Evolutionary conservation across 1,140 invertebrate genomes (phyloP).

Genomic region (Drosophila elegans): DNA sequence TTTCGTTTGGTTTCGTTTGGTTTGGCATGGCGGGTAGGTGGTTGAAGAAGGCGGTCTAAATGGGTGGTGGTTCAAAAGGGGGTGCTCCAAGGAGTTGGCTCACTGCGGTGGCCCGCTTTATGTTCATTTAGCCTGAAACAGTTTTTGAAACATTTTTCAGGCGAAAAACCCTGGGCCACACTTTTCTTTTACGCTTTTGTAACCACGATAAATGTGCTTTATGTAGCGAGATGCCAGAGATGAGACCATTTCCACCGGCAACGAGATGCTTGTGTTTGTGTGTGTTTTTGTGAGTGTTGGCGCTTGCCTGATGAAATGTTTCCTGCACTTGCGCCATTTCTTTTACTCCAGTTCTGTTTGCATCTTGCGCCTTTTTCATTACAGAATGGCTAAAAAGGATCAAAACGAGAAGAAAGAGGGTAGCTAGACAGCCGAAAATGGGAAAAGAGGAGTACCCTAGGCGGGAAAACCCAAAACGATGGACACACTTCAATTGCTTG

Average conservation of each 20-base stretch:
- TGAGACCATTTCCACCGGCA: constrained; percentile 5
- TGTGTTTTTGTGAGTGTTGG: constrained; percentile 18
- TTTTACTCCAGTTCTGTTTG: constrained; percentile 39
- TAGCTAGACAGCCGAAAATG: neutral
- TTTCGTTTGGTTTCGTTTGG: neutral
- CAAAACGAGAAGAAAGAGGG: constrained; percentile 8
- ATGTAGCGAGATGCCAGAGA: constrained; percentile 63
- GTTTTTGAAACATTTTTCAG: constrained; percentile 82
- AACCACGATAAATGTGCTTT: constrained; percentile 83
- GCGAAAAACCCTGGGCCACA: constrained; percentile 66
- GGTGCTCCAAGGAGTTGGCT: neutral
- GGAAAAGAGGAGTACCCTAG: constrained; percentile 1
- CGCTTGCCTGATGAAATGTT: constrained; percentile 71
- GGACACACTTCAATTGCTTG: constrained; percentile 4
- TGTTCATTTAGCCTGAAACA: constrained; percentile 82
- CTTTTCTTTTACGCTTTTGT: constrained; percentile 83
- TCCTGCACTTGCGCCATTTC: constrained; percentile 75
- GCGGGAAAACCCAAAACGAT: constrained; percentile 22
- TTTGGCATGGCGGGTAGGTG: neutral
- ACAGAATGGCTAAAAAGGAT: constrained; percentile 22
- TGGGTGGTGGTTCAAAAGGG: neutral
- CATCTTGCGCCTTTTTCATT: constrained; percentile 64
- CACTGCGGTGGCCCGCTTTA: constrained; percentile 50
- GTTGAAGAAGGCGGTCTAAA: no score
- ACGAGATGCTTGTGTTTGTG: neutral